Evolutionary conservation across 2,113 vertebrate genomes (phyloP), one percentile per base, ranked within the genome.

Genomic region (Acanthisitta chloris): DNA sequence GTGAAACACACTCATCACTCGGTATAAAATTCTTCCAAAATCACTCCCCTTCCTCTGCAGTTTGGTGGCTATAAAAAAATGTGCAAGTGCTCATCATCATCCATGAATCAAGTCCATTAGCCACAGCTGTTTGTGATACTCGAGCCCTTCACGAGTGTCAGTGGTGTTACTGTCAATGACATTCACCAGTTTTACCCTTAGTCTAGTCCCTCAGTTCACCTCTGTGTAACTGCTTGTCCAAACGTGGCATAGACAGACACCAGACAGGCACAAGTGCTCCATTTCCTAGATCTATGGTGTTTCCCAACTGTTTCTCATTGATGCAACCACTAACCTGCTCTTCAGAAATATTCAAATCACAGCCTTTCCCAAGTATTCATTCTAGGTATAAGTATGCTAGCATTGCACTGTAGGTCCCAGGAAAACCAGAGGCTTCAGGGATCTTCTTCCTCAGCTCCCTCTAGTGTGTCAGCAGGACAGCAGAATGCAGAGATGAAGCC

Each of bases 61-160:
- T 49, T 43, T 54, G 23, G 3, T 58, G 9, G 33, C 36, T 67
- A 21, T 31, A 31, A 28, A 70, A 61, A 91, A 83, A 95, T 57
- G 67, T 54, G 74, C 33, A 52, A 40, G 12, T 40, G 33, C 17
- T 70, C 38, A 51, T 82, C 38, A 45, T 16, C 6, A 8, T 25
- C 24, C 33, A 38, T 25, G 24, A 59, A 43, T 21, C 9, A 48
- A 19, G 26, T 4, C 15, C 38, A 17, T 29, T 57, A 59, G 17
- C 34, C 17, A n/a, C 42, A 57, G 42, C 7, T 34, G 12, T 23
- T 70, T 0, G 0, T 0, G 7, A 10, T 9, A 31, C 29, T 34
- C 7, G 20, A 43, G 24, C 66, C 43, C 62, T 90, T 69, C 45
- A 5, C 4, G 28, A 29, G 21, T 10, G 10, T 33, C 29, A 33